Conservation (phyloP, 2,888 invertebrate genomes). For the Lysandra bellargus region DNA sequence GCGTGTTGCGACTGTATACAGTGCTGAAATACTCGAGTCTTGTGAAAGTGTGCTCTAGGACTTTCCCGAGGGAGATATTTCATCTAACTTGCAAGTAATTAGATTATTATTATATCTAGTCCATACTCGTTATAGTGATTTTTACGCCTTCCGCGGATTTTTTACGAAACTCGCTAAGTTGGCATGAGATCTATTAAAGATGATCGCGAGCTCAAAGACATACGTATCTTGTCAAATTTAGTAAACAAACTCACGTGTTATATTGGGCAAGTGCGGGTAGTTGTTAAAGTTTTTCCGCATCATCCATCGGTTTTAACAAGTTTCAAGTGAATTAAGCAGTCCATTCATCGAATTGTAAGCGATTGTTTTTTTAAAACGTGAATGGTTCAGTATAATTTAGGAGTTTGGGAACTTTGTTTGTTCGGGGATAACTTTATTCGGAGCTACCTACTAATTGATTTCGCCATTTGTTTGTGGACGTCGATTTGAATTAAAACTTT, state of each 20-base stretch:
- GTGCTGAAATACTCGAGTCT: background rate
- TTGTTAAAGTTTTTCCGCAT: background rate
- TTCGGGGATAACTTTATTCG: background rate
- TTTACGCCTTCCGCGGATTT: background rate
- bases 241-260: background rate
- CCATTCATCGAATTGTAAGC: background rate
- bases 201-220: background rate
- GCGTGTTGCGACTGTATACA: background rate
- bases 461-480: constrained; percentile 17
- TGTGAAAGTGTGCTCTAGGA: background rate
- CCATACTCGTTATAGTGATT: background rate
- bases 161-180: background rate
- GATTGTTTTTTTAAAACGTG: background rate
- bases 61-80: background rate
- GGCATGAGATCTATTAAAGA: background rate
- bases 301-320: background rate
- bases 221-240: background rate
- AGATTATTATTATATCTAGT: background rate
- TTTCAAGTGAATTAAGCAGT: background rate
- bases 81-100: background rate
- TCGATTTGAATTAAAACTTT: constrained; percentile 16
- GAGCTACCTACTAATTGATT: constrained; percentile 11
- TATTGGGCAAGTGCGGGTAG: background rate
- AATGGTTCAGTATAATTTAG: constrained; percentile 17
- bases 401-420: constrained; percentile 10